Evolutionary conservation across 2,888 invertebrate genomes (phyloP).

Genomic region (Ormyrus nitidulus): DNA sequence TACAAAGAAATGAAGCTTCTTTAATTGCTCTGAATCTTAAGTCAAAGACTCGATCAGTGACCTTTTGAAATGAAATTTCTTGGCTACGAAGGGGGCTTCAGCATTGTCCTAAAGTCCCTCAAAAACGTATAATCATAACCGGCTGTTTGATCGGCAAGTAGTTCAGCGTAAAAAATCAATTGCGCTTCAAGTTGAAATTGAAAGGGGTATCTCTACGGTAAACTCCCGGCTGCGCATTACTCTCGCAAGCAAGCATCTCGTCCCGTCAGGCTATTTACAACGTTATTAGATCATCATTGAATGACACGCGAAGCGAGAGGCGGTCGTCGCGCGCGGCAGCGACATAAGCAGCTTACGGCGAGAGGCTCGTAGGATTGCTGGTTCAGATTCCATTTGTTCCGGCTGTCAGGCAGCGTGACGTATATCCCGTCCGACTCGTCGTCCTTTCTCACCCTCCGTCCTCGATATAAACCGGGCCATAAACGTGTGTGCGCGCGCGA

Average conservation of each 20-base stretch:
- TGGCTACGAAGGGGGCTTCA: too few species aligned
- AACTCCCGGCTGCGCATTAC: too few species aligned
- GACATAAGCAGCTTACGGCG: slow-evolving; percentile 69
- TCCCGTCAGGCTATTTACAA: slow-evolving; percentile 60
- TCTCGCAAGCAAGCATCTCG: neutral
- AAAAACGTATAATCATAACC: too few species aligned
- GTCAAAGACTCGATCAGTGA: too few species aligned
- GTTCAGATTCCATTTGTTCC: slow-evolving; percentile 76
- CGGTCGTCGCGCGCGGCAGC: neutral
- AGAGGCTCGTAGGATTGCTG: slow-evolving; percentile 68
- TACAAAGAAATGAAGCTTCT: too few species aligned
- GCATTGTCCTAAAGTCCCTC: too few species aligned
- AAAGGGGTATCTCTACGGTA: too few species aligned
- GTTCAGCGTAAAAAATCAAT: too few species aligned
- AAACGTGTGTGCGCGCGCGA: slow-evolving; percentile 6
- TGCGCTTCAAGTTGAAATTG: too few species aligned
- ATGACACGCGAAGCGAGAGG: slow-evolving; percentile 60
- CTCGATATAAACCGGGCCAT: slow-evolving; percentile 24
- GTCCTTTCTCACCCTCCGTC: slow-evolving; percentile 60
- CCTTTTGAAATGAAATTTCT: too few species aligned
- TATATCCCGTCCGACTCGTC: slow-evolving; percentile 69
- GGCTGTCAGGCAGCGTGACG: slow-evolving; percentile 73
- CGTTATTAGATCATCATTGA: slow-evolving; percentile 69
- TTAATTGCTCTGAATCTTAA: too few species aligned
- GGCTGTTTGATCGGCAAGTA: too few species aligned